Evolutionary conservation across 2,888 invertebrate species (phyloP).

Genomic region (Stenoptilia bipunctidactyla): DNA sequence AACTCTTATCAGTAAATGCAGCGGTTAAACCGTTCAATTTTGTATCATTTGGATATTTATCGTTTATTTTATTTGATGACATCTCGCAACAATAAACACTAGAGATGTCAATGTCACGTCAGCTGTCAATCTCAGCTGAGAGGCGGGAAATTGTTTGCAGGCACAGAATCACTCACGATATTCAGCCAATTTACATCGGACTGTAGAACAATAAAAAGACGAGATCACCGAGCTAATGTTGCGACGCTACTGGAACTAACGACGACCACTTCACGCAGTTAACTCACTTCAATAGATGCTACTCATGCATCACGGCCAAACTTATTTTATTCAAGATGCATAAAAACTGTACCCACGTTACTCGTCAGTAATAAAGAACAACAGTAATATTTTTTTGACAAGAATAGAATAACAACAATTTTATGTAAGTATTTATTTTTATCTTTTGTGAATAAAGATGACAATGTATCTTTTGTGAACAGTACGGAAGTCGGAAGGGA

Average conservation of each 20-base stretch:
- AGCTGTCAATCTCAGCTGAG: conserved; percentile 46
- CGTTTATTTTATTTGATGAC: conserved; percentile 54
- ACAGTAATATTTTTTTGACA: too few species aligned
- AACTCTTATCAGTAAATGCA: conserved; percentile 44
- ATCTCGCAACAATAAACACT: conserved; percentile 29
- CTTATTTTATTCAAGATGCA: too few species aligned
- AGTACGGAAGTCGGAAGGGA: too few species aligned
- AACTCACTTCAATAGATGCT: neutral
- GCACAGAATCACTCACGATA: neutral
- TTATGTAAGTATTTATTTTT: too few species aligned
- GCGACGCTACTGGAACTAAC: neutral
- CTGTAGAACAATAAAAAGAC: too few species aligned
- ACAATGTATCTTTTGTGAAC: too few species aligned
- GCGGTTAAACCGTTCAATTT: conserved; percentile 53
- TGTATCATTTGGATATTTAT: conserved; percentile 47
- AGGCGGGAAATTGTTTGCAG: conserved; percentile 17
- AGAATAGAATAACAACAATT: too few species aligned
- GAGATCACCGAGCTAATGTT: neutral
- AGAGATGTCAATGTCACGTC: conserved; percentile 20
- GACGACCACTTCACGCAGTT: too few species aligned
- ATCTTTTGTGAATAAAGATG: too few species aligned
- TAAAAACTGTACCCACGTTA: too few species aligned
- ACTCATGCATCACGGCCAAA: neutral
- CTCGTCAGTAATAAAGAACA: too few species aligned
- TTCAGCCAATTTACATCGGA: neutral